These are phyloP conservation scores for Anthoptus insignis DNA, from an alignment of 2,888 invertebrate genomes.

Conservation along the genomic window DNA sequence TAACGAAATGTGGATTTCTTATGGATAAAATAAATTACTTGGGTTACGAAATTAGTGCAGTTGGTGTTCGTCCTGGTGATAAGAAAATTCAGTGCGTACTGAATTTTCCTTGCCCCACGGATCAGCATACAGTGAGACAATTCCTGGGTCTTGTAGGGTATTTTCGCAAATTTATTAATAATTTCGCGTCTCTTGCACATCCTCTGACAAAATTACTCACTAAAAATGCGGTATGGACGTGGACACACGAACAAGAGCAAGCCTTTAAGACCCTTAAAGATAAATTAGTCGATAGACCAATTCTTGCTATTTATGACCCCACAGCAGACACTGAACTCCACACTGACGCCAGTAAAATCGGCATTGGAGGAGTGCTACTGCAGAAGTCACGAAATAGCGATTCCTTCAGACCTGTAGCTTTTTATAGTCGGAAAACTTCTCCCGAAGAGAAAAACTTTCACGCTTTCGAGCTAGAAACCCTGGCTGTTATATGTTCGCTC, in stretches of 20 bases:
- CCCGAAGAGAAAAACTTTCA: constrained; percentile 47
- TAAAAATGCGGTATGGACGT: not conserved
- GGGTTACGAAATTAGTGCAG: constrained; percentile 43
- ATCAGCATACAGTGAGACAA: not conserved
- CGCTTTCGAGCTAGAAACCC: constrained; percentile 48
- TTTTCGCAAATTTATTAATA: not conserved
- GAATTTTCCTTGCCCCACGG: not conserved
- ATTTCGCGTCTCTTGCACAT: not conserved
- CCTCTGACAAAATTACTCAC: not conserved
- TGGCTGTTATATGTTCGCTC: constrained; percentile 45
- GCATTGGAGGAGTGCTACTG: constrained; percentile 30
- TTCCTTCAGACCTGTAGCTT: constrained; percentile 33
- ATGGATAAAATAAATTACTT: constrained; percentile 33
- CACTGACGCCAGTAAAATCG: constrained; percentile 35
- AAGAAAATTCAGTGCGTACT: not conserved
- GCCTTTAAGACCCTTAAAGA: not conserved
- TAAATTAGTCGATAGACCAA: constrained; percentile 33
- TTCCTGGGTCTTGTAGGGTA: not conserved
- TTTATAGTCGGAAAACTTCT: constrained; percentile 47
- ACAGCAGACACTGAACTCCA: constrained; percentile 45
- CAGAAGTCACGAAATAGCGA: not conserved
- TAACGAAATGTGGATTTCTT: constrained; percentile 46
- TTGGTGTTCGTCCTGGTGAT: constrained; percentile 19
- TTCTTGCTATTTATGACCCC: constrained; percentile 54
- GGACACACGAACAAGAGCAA: not conserved